Evolutionary conservation across 2,888 invertebrate genomes (phyloP).

Genomic region (Limnephilus lunatus): DNA sequence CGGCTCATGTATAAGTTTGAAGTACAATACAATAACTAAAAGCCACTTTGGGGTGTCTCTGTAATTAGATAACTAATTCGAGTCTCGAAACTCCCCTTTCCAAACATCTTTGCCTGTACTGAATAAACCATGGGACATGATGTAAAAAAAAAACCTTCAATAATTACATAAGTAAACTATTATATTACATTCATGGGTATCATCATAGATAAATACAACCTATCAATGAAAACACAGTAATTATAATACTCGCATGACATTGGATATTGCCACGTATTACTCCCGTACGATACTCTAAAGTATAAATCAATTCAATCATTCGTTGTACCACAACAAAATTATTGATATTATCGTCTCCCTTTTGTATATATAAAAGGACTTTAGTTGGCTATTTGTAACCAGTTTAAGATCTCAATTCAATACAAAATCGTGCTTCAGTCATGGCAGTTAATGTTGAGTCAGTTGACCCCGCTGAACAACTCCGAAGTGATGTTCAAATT

Average conservation of each 20-base stretch:
- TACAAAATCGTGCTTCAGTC: neutral
- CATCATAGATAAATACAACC: no score
- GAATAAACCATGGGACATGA: no score
- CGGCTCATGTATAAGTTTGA: no score
- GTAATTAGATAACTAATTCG: no score
- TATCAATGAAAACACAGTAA: neutral
- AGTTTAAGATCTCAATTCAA: neutral
- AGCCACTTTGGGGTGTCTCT: no score
- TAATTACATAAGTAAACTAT: no score
- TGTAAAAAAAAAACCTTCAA: no score
- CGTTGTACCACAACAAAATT: neutral
- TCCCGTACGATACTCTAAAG: neutral
- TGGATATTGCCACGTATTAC: no score
- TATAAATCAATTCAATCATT: neutral
- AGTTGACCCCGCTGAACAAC: neutral
- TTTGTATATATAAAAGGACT: neutral
- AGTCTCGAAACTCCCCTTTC: no score
- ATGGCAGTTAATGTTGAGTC: neutral
- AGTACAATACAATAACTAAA: no score
- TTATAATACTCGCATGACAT: neutral
- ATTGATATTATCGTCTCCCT: neutral
- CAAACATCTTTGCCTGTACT: no score
- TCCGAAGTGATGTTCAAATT: conserved; percentile 4
- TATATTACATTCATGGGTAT: no score
- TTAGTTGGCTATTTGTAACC: neutral